These are phyloP conservation scores for Nothoprocta perdicaria DNA, from an alignment of 2,113 vertebrate species.

Conservation along the genomic window DNA sequence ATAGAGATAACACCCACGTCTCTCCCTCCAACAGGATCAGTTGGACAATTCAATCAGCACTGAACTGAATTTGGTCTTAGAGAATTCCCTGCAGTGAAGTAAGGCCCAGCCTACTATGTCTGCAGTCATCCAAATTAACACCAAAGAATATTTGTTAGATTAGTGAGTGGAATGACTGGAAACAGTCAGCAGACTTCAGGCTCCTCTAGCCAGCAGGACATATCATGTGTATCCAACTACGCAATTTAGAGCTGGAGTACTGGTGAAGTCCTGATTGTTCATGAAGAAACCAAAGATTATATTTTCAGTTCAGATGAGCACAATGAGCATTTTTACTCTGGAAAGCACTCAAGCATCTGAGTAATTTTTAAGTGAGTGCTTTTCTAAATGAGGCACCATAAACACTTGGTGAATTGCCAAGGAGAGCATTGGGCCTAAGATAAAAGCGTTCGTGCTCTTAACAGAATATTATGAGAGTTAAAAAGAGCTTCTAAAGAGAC, in stretches of 20 bases:
- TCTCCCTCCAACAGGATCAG: background rate
- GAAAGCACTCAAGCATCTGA: background rate
- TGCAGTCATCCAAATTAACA: background rate
- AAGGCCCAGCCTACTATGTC: background rate
- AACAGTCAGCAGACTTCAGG: background rate
- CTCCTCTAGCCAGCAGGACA: background rate
- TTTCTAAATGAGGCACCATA: background rate
- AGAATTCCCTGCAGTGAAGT: background rate
- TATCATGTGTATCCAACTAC: background rate
- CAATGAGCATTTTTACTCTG: background rate
- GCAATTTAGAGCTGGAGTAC: background rate
- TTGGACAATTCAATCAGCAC: background rate
- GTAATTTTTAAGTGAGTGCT: background rate
- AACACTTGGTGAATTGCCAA: background rate
- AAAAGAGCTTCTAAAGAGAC: background rate
- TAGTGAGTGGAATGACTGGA: fast-evolving
- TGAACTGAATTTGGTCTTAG: background rate
- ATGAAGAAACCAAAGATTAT: background rate
- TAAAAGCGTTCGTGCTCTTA: background rate
- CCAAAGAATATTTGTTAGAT: background rate
- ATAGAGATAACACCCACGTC: background rate
- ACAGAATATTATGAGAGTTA: background rate
- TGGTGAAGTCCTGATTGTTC: background rate
- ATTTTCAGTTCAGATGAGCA: slow-evolving; percentile 15
- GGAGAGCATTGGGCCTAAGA: background rate